These are phyloP conservation scores for Etheostoma nigrum DNA, from an alignment of 2,797 vertebrate genomes.

Conservation along the genomic window DNA sequence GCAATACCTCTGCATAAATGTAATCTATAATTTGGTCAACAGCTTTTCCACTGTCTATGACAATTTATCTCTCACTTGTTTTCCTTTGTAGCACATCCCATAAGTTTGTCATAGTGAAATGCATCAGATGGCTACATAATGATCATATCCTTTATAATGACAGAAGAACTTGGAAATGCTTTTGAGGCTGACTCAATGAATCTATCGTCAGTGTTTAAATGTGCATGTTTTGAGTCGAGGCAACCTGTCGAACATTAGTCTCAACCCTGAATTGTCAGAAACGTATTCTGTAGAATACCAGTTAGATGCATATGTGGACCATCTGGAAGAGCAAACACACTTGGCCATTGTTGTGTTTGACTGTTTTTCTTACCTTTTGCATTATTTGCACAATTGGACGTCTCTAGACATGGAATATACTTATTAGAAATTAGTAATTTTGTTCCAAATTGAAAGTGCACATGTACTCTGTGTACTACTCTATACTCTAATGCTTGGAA, in stretches of 20 bases:
- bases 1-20: constrained; percentile 24
- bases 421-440: constrained; percentile 48
- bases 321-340: constrained; percentile 79
- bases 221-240: constrained; percentile 49
- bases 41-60: constrained; percentile 38
- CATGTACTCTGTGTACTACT: constrained; percentile 16
- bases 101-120: constrained; percentile 55
- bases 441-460: constrained; percentile 5
- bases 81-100: constrained; percentile 44
- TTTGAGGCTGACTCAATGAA: constrained; percentile 47
- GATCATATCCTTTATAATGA: constrained; percentile 51
- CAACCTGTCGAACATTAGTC: constrained; percentile 60
- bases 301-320: constrained; percentile 81
- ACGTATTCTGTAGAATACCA: constrained; percentile 70
- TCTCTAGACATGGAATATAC: constrained; percentile 56
- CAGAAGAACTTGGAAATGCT: constrained; percentile 45
- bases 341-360: constrained; percentile 70
- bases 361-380: constrained; percentile 55
- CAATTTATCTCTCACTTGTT: constrained; percentile 27
- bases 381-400: constrained; percentile 64
- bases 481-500: constrained; percentile 8
- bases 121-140: constrained; percentile 42
- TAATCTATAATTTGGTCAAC: constrained; percentile 37
- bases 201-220: constrained; percentile 52
- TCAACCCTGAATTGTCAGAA: constrained; percentile 78